A percentile compares a stretch with the other conserved stretches of the same genome.
These are phyloP conservation scores for Trimorus sp. DNA, from an alignment of 2,888 invertebrate species.

Conservation along the genomic window DNA sequence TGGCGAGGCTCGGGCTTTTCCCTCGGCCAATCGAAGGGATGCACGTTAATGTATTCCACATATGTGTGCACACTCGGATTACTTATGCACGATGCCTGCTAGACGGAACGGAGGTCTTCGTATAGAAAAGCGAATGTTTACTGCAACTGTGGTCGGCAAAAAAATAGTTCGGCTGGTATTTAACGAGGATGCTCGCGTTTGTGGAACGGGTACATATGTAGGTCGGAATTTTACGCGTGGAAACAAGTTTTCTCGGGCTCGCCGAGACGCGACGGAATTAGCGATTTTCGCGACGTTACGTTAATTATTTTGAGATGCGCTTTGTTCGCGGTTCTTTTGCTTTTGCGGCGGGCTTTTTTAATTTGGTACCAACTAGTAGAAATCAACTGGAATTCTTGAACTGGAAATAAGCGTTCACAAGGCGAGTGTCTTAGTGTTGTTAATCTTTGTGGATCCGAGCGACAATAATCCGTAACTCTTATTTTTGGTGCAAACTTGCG, in stretches of 20 bases:
- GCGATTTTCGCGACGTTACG: too few relatives aligned
- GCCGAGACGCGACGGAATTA: too few relatives aligned
- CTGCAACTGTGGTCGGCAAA: slow-evolving; percentile 20
- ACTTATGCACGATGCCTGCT: slow-evolving; percentile 54
- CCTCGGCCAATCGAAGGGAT: slow-evolving; percentile 64
- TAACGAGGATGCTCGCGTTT: neutral
- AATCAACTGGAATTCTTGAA: too few relatives aligned
- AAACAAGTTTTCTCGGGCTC: neutral
- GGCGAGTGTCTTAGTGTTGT: too few relatives aligned
- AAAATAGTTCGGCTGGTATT: slow-evolving; percentile 25
- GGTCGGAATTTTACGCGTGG: slow-evolving; percentile 1
- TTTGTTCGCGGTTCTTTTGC: too few relatives aligned
- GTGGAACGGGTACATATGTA: neutral
- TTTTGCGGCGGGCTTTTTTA: too few relatives aligned
- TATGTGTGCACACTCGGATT: slow-evolving; percentile 53
- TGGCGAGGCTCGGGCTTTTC: slow-evolving; percentile 47
- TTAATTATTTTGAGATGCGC: too few relatives aligned
- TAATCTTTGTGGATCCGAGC: too few relatives aligned
- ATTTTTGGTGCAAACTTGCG: neutral
- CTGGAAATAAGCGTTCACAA: too few relatives aligned
- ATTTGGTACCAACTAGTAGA: too few relatives aligned
- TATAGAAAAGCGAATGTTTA: slow-evolving; percentile 44
- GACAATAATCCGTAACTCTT: neutral
- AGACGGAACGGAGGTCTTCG: slow-evolving; percentile 42
- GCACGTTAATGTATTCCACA: slow-evolving; percentile 45